Conservation (phyloP, 1,140 invertebrate species). For the Coelopa frigida region DNA sequence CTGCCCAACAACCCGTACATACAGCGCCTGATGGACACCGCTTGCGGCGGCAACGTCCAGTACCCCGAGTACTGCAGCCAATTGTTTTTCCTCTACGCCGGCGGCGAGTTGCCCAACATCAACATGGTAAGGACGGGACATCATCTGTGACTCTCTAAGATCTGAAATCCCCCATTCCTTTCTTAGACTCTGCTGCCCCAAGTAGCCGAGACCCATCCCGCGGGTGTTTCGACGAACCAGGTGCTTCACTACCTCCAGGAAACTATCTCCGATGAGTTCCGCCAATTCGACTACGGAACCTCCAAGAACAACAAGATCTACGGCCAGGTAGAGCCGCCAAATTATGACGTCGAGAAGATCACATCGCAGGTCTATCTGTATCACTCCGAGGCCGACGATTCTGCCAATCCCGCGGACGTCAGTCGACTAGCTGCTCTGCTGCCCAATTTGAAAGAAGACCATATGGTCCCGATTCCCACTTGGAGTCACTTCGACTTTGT, state of each 20-base stretch:
- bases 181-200: constrained; percentile 26
- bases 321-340: constrained; percentile 45
- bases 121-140: constrained; percentile 8
- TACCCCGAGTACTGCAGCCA: constrained; percentile 9
- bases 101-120: constrained; percentile 20
- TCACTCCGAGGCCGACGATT: constrained; percentile 62
- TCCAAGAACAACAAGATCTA: constrained; percentile 47
- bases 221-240: constrained; percentile 32
- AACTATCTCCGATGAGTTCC: constrained; percentile 28
- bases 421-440: constrained; percentile 43
- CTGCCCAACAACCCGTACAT: constrained; percentile 26
- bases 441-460: constrained; percentile 41
- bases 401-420: constrained; percentile 49
- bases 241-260: constrained; percentile 23
- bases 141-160: too few species aligned
- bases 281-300: constrained; percentile 24
- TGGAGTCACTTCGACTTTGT: constrained; percentile 54
- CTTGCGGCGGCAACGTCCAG: constrained; percentile 45
- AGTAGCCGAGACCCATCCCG: constrained; percentile 37
- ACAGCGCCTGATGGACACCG: constrained; percentile 26
- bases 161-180: too few species aligned
- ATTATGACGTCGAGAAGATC: constrained; percentile 53
- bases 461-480: constrained; percentile 37
- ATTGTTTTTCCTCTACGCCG: constrained; percentile 40
- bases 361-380: constrained; percentile 59